phyloP scores from a whole-genome alignment of 2,113 vertebrate genomes.

The Galeopterus variegatus region DNA sequence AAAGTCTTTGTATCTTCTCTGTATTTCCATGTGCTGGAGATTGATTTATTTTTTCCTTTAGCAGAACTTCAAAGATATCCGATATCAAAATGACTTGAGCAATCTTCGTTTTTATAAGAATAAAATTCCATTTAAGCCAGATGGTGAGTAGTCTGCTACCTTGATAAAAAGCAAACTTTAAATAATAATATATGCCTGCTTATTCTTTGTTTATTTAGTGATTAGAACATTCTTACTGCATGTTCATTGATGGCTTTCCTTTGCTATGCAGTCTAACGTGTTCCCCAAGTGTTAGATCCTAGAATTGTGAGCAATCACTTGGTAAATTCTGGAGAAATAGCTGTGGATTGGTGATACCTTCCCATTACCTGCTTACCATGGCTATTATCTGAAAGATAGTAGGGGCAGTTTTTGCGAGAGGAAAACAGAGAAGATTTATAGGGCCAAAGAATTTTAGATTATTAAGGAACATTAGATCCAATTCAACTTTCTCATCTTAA shows the following conservation, averaged over 20 bases:
- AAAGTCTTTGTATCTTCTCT: conserved; percentile 21
- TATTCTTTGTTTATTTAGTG: not conserved
- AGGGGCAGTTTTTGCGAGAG: not conserved
- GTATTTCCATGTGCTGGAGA: conserved; percentile 28
- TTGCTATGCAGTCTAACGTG: not conserved
- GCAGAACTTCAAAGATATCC: conserved; percentile 96
- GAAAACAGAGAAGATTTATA: conserved; percentile 25
- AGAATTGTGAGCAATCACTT: not conserved
- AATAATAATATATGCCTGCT: not conserved
- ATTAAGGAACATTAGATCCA: not conserved
- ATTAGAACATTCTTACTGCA: not conserved
- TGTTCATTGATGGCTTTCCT: not conserved
- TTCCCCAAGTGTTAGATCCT: not conserved
- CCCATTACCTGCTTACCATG: not conserved
- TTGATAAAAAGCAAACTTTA: conserved; percentile 61
- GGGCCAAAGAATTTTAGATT: not conserved
- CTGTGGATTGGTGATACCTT: not conserved
- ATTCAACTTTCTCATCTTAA: not conserved
- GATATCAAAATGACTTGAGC: conserved; percentile 95
- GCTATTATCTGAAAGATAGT: not conserved
- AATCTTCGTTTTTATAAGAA: conserved; percentile 99
- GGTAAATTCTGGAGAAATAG: not conserved
- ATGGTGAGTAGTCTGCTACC: conserved; percentile 91
- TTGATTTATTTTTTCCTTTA: conserved; percentile 85
- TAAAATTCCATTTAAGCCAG: conserved; percentile 97